Evolutionary conservation across 2,888 invertebrate genomes (phyloP).

Genomic region (Helleia helle): DNA sequence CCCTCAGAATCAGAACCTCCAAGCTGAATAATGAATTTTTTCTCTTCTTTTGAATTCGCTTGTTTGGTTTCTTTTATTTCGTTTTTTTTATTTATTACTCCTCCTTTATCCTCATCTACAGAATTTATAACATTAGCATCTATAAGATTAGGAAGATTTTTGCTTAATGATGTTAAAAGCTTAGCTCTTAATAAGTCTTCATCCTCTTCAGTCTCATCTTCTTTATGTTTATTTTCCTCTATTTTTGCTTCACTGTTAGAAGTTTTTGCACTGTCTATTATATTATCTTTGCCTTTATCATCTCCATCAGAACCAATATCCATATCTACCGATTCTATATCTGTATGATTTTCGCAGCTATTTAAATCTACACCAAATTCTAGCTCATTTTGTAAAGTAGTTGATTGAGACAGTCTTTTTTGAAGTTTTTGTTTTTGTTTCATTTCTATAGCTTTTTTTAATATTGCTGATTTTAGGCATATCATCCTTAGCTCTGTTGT

Average conservation of each 20-base stretch:
- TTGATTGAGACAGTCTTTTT: slow-evolving; percentile 48
- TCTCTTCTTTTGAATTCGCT: slow-evolving; percentile 36
- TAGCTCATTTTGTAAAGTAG: slow-evolving; percentile 33
- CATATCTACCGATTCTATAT: slow-evolving; percentile 69
- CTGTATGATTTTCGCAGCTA: slow-evolving; percentile 48
- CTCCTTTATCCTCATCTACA: slow-evolving; percentile 23
- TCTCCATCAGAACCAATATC: slow-evolving; percentile 63
- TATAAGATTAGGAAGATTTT: slow-evolving; percentile 64
- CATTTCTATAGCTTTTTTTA: slow-evolving; percentile 77
- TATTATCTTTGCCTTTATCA: slow-evolving; percentile 42
- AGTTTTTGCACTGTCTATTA: slow-evolving; percentile 21
- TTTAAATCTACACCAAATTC: slow-evolving; percentile 18
- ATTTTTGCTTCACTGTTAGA: slow-evolving; percentile 16
- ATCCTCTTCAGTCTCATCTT: slow-evolving; percentile 72
- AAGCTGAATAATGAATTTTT: slow-evolving; percentile 57
- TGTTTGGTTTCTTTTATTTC: slow-evolving; percentile 15
- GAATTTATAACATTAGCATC: slow-evolving; percentile 33
- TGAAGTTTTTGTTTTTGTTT: slow-evolving; percentile 59
- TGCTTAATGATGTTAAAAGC: slow-evolving; percentile 73
- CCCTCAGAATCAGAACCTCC: slow-evolving; percentile 65
- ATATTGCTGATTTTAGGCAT: slow-evolving; percentile 78
- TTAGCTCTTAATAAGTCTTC: slow-evolving; percentile 75
- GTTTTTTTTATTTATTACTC: slow-evolving; percentile 16
- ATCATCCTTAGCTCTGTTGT: slow-evolving; percentile 76
- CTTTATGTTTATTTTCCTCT: slow-evolving; percentile 15